Evolutionary conservation across 2,888 invertebrate species (phyloP).

Genomic region (Drosophila percnosoma): DNA sequence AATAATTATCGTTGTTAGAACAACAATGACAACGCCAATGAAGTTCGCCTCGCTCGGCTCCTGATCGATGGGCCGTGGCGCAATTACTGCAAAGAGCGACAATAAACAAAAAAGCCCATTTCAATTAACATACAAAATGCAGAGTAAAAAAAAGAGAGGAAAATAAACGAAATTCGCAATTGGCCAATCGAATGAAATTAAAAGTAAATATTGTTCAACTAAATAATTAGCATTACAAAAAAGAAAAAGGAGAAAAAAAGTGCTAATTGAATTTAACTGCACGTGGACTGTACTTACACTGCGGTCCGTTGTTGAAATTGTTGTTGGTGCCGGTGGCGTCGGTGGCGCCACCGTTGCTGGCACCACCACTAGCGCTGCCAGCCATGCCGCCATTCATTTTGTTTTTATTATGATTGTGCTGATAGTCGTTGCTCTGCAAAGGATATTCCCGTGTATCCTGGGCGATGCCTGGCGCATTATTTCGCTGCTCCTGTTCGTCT

Average conservation of each 20-base stretch:
- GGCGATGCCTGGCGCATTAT: slow-evolving; percentile 76
- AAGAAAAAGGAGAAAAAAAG: slow-evolving; percentile 4
- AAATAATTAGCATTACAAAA: slow-evolving; percentile 67
- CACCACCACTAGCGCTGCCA: slow-evolving; percentile 47
- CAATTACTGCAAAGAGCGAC: slow-evolving; percentile 79
- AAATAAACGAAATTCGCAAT: slow-evolving; percentile 15
- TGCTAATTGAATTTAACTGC: slow-evolving; percentile 65
- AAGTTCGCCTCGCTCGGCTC: slow-evolving; percentile 87
- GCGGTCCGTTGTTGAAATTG: slow-evolving; percentile 81
- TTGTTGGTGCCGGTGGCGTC: slow-evolving; percentile 44
- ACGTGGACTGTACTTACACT: slow-evolving; percentile 67
- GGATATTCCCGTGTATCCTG: slow-evolving; percentile 87
- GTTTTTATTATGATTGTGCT: slow-evolving; percentile 85
- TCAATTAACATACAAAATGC: slow-evolving; percentile 58
- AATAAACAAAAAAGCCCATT: slow-evolving; percentile 42
- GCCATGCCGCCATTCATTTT: slow-evolving; percentile 66
- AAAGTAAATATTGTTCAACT: slow-evolving; percentile 76
- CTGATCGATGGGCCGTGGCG: slow-evolving; percentile 86
- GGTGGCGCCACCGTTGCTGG: slow-evolving; percentile 61
- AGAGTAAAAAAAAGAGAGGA: not conserved
- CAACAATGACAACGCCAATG: slow-evolving; percentile 89
- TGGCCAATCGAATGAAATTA: slow-evolving; percentile 61
- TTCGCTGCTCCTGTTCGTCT: slow-evolving; percentile 86
- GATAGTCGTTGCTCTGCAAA: slow-evolving; percentile 88
- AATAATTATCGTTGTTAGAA: slow-evolving; percentile 90